Percentiles rank a stretch among this genome's conserved stretches.
Evolutionary conservation across 2,113 vertebrate genomes (phyloP).

Genomic region (Isurus oxyrinchus): DNA sequence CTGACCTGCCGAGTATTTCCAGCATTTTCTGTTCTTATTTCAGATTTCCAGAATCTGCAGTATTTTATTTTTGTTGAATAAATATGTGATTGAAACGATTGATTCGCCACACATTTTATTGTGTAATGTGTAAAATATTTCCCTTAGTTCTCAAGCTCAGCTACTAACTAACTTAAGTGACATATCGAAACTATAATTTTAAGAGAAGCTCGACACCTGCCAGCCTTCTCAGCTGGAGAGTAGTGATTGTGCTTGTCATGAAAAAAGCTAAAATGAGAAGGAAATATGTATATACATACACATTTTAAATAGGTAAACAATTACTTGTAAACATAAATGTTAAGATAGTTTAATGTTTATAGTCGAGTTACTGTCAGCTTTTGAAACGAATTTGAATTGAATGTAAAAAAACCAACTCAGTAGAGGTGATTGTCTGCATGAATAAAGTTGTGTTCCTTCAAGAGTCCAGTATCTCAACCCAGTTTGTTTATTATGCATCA

Average conservation of each 20-base stretch:
- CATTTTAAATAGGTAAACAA: not conserved
- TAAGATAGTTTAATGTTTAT: not conserved
- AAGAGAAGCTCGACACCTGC: not conserved
- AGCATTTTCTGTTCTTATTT: not conserved
- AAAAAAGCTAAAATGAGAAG: not conserved
- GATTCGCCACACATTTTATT: not conserved
- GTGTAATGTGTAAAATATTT: conserved; percentile 1
- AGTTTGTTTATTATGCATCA: not conserved
- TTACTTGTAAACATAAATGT: not conserved
- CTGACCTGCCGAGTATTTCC: not conserved
- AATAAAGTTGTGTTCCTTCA: conserved; percentile 15
- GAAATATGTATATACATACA: not conserved
- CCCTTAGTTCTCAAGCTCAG: not conserved
- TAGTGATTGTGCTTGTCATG: not conserved
- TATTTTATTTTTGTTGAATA: not conserved
- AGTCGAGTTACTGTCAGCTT: not conserved
- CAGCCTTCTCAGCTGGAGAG: not conserved
- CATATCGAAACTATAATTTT: not conserved
- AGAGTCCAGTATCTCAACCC: not conserved
- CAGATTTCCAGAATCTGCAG: not conserved
- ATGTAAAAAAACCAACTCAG: not conserved
- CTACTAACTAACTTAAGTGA: not conserved
- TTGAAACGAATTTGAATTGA: not conserved
- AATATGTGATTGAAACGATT: not conserved
- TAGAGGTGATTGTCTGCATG: not conserved